Conservation (phyloP, 1,140 invertebrate genomes). For the Drosophila suzukii region DNA sequence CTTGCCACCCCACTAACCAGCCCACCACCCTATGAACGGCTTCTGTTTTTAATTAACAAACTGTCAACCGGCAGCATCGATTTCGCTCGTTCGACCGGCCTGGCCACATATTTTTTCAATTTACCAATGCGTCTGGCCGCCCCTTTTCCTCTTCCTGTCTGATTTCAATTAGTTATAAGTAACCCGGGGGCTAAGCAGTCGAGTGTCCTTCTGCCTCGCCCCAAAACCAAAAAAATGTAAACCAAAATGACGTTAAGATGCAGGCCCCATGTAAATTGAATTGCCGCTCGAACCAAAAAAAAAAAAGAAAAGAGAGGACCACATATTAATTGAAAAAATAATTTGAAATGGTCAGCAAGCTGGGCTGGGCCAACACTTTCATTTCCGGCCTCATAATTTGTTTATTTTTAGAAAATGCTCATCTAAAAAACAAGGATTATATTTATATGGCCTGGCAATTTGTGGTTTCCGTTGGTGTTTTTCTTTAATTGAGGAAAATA, state of each 20-base stretch:
- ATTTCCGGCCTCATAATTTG: slow-evolving; percentile 15
- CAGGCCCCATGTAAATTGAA: slow-evolving; percentile 37
- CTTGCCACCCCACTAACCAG: neutral
- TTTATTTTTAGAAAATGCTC: slow-evolving; percentile 9
- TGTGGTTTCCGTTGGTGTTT: slow-evolving; percentile 6
- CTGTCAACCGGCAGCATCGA: slow-evolving; percentile 70
- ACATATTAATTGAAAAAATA: slow-evolving; percentile 49
- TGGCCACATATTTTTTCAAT: slow-evolving; percentile 34
- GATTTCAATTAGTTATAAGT: slow-evolving; percentile 79
- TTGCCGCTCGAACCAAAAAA: neutral
- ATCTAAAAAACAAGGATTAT: slow-evolving; percentile 7
- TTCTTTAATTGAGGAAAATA: slow-evolving; percentile 1
- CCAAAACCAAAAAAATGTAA: neutral
- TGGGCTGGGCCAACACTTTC: slow-evolving; percentile 7
- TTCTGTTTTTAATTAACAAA: slow-evolving; percentile 83
- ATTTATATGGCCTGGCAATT: slow-evolving; percentile 1
- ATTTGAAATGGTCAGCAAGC: slow-evolving; percentile 13
- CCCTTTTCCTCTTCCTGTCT: slow-evolving; percentile 1
- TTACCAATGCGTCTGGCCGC: slow-evolving; percentile 13
- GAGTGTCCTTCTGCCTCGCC: slow-evolving; percentile 8
- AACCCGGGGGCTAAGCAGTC: slow-evolving; percentile 69
- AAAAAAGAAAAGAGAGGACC: neutral
- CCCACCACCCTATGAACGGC: slow-evolving; percentile 12
- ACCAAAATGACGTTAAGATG: slow-evolving; percentile 5
- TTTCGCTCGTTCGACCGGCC: slow-evolving; percentile 11